Evolutionary conservation across 2,888 invertebrate genomes (phyloP).

Genomic region (Dynastes hyllus): DNA sequence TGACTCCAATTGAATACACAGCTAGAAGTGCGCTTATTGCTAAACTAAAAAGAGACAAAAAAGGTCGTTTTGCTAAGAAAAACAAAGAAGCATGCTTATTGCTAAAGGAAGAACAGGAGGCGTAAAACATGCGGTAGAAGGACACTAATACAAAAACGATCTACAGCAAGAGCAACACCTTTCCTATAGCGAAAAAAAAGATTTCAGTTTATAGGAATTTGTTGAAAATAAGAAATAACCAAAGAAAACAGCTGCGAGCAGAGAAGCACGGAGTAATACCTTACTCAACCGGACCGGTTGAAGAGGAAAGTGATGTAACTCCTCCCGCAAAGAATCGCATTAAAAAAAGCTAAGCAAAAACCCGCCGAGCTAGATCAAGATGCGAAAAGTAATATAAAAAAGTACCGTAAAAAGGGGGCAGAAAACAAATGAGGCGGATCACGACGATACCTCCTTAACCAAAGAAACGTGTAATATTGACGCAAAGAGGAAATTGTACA

Average conservation of each 20-base stretch:
- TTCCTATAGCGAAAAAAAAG: neutral
- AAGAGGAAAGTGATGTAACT: neutral
- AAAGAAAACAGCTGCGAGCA: too few species aligned
- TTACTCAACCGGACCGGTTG: neutral
- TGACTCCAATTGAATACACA: too few species aligned
- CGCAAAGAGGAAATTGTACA: neutral
- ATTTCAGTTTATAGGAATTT: too few species aligned
- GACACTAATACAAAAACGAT: neutral
- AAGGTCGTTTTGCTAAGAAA: too few species aligned
- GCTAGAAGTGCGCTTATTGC: neutral
- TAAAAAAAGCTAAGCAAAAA: neutral
- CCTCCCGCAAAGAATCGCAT: neutral
- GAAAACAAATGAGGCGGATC: neutral
- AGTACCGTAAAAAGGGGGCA: neutral
- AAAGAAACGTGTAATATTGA: neutral
- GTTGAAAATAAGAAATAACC: too few species aligned
- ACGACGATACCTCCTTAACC: neutral
- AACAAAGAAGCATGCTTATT: neutral
- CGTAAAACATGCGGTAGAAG: neutral
- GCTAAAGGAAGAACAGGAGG: too few species aligned
- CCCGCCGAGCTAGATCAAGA: neutral
- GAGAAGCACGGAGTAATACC: too few species aligned
- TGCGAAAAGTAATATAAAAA: too few species aligned
- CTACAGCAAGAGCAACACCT: neutral
- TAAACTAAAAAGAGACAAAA: too few species aligned